Base-by-base conservation (phyloP, 1,140 invertebrate species). In the Linepithema humile region DNA sequence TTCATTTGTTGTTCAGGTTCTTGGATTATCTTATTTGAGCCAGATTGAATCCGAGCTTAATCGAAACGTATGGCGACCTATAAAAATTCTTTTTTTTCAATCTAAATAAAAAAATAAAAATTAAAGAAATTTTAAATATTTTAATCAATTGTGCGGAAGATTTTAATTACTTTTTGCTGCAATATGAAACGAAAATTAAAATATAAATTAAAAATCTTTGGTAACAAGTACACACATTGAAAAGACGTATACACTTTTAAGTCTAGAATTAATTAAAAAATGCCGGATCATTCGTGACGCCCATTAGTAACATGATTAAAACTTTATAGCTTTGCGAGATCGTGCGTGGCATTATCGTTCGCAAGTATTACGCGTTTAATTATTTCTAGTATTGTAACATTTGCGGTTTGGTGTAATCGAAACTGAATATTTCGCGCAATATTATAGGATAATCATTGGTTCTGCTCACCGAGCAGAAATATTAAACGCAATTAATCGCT, bases 391-490 rank as follows among this genome's bases (percentile, higher is more conserved):
- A 80, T 80, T 80, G 65, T 80, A 80, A 80, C 48, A 29, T 80
- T 80, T 80, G 75, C 38, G 64, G 48, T 70, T 6, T 64, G 48
- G 20, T 70, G 75, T 80, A 80, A 80, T 80, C 64, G 64, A 80
- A 80, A 80, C 75, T 80, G 75, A 70, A 80, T 80, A 80, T 80
- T 80, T 80, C 75, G 35, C 38, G 75, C 67, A 80, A 77, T 55
- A 70, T 70, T 80, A 80, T 80, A 40, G 75, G 75, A 80, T 80
- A 69, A 80, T 80, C 75, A 80, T 69, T 40, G 75, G 48, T 80
- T 80, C 48, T 32, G 50, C 38, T 23, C 75, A 70, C 12, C 75
- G 75, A 70, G 75, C 64, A 80, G 75, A 80, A 80, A 80, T 80
- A 80, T 80, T 80, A 80, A 80, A 80, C 38, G 75, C 64, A 80